These are phyloP conservation scores for Caretta caretta DNA, from an alignment of 2,113 vertebrate genomes.

Conservation along the genomic window DNA sequence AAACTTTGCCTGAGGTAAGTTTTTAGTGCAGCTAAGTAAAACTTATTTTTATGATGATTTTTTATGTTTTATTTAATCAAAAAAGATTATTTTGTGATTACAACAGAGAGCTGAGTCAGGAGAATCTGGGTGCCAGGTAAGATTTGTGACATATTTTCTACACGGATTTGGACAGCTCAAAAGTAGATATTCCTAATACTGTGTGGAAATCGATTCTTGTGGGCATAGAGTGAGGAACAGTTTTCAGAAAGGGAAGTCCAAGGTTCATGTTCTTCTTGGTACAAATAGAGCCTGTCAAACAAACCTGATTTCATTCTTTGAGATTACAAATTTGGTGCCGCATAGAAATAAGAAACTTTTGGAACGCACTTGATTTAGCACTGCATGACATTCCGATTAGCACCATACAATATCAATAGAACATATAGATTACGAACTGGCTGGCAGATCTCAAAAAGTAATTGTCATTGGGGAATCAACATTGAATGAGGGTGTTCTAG, in stretches of 20 bases:
- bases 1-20: neutral
- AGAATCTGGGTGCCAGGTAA: neutral
- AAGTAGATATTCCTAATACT: neutral
- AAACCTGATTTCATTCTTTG: neutral
- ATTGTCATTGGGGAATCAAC: neutral
- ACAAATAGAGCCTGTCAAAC: neutral
- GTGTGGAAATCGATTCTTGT: neutral
- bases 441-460: neutral
- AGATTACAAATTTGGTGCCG: neutral
- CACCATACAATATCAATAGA: neutral
- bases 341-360: neutral
- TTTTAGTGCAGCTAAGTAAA: neutral
- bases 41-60: neutral
- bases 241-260: neutral
- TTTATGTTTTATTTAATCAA: neutral
- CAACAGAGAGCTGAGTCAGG: neutral
- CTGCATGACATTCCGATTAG: fast-evolving
- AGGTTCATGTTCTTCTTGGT: neutral
- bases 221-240: neutral
- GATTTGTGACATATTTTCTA: neutral
- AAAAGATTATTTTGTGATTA: neutral
- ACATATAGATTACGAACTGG: neutral
- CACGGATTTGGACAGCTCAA: neutral
- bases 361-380: neutral
- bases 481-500: neutral